Base-by-base conservation (phyloP, 2,797 vertebrate species). In the Cyclura pinguis region DNA sequence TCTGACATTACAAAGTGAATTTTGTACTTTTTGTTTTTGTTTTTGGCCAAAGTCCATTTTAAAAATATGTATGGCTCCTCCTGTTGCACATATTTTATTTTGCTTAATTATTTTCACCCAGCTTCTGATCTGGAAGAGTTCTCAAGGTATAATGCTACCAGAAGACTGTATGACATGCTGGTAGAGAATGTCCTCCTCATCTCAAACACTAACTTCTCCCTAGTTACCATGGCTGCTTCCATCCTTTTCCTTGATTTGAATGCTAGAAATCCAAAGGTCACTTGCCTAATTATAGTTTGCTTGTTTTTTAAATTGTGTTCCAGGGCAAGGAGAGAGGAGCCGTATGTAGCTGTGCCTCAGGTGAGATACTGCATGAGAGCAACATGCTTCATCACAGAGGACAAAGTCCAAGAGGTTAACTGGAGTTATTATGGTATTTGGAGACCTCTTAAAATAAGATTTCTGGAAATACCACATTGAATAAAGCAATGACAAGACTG, bases 1-100 rank as follows among this genome's bases (percentile, higher is more conserved):
- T 92, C 86, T 90, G 78, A 81, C 24, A 0, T 91, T 72, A 80
- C 14, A 50, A 27, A 32, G 42, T 47, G 42, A 47, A 47, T 47
- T 5, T 1, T 87, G 64, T 47, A 7, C 18, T 73, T 88, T 52
- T 10, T 12, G 2, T 14, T 38, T 57, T 20, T 24, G 4, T 38
- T 80, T 74, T 74, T 29, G 50, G 13, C 7, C 42, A 76, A 83
- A 64, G n/a, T 76, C 24, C 24, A 20, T 38, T 76, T 82, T 20
- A 47, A 16, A 62, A 3, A 82, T 76, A 67, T 76, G 55, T n/a
- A 38, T 38, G n/a, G 69, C 64, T 8, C 72, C 27, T 80, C 59
- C 52, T 2, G 0, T 90, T 57, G 72, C 76, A 52, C 5, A 57
- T 73, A 73, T 24, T 74, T 73, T 59, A n/a, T 47, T 67, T 85